phyloP scores from a whole-genome alignment of 2,797 vertebrate species.

The Diceros bicornis region DNA sequence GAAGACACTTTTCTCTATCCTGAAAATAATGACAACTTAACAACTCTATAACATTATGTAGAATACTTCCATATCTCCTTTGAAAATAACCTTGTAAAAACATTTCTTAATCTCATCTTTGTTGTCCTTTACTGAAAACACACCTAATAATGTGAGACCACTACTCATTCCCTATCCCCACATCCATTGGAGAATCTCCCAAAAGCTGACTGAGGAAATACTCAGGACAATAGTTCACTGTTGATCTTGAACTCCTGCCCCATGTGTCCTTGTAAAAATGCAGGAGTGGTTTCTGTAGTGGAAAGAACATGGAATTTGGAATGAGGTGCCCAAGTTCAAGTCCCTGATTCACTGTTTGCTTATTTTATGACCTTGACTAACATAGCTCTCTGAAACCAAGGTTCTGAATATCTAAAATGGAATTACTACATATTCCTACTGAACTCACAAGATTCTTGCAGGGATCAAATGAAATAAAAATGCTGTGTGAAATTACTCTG shows the following conservation, averaged over 20 bases:
- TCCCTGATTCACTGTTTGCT: not conserved
- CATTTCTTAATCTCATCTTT: slow-evolving; percentile 9
- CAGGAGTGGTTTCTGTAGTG: not conserved
- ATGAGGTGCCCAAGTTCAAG: not conserved
- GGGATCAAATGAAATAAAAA: not conserved
- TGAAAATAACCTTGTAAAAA: not conserved
- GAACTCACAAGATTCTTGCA: not conserved
- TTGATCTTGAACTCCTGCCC: not conserved
- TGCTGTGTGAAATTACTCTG: not conserved
- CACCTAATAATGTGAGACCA: not conserved
- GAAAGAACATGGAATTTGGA: not conserved
- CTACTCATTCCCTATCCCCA: not conserved
- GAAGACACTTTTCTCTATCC: not conserved
- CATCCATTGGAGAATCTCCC: not conserved
- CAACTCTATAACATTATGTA: not conserved
- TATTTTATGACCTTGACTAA: not conserved
- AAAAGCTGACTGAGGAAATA: not conserved
- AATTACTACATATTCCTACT: not conserved
- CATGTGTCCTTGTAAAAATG: not conserved
- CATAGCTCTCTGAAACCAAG: not conserved
- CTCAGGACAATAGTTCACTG: not conserved
- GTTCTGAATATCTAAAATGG: not conserved
- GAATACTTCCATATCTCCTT: not conserved
- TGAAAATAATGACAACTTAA: not conserved
- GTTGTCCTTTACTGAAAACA: not conserved